phyloP scores from a whole-genome alignment of 2,888 invertebrate species.

The Conus canariensis region DNA sequence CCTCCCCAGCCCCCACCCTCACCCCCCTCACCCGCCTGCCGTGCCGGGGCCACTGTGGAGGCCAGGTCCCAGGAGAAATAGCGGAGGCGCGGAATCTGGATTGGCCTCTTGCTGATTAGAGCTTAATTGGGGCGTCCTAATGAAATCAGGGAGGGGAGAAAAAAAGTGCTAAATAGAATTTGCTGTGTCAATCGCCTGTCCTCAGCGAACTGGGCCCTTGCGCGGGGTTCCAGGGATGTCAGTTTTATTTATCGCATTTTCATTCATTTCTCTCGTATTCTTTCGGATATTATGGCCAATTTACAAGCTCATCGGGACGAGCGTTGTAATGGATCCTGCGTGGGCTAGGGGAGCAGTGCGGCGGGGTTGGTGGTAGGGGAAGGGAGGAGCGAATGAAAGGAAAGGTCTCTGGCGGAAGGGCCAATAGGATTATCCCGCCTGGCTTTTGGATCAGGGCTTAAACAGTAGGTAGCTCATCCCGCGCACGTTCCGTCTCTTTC shows the following conservation, averaged over 20 bases:
- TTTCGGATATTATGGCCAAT: conserved; percentile 47
- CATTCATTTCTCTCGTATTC: conserved; percentile 46
- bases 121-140: conserved; percentile 46
- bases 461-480: conserved; percentile 27
- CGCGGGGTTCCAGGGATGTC: conserved; percentile 33
- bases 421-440: conserved; percentile 11
- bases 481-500: conserved; percentile 17
- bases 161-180: conserved; percentile 46
- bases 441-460: not conserved
- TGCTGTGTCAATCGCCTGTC: conserved; percentile 46
- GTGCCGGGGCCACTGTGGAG: not conserved
- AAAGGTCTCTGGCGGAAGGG: not conserved
- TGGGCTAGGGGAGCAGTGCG: not conserved
- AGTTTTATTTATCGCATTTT: conserved; percentile 47
- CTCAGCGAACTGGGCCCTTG: conserved; percentile 29
- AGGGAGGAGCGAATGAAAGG: not conserved
- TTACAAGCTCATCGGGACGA: conserved; percentile 42
- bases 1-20: not conserved
- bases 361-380: not conserved
- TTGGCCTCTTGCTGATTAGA: conserved; percentile 42
- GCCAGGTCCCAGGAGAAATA: conserved; percentile 37
- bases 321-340: conserved; percentile 39
- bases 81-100: conserved; percentile 29
- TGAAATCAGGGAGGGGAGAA: conserved; percentile 39
- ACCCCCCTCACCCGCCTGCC: not conserved